Conservation (phyloP, 2,888 invertebrate genomes). For the Ochropacha duplaris region DNA sequence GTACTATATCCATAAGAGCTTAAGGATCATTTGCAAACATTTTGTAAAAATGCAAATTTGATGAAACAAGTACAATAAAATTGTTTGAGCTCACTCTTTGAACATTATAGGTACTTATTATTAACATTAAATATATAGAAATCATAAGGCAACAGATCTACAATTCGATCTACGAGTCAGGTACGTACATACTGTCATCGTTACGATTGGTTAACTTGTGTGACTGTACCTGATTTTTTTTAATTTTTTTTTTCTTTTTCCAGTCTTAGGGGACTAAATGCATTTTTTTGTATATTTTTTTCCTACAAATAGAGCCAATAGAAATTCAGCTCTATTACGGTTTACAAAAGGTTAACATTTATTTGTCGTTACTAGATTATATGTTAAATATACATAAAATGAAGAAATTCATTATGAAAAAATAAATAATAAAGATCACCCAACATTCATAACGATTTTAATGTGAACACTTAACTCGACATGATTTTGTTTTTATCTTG, state of each 20-base stretch:
- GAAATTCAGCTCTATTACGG: neutral
- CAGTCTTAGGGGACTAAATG: slow-evolving; percentile 1
- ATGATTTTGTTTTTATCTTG: neutral
- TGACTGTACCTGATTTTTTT: neutral
- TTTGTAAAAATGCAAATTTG: neutral
- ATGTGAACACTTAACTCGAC: neutral
- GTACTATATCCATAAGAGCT: neutral
- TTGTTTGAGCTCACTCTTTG: neutral
- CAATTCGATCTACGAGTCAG: neutral
- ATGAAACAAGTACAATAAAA: neutral
- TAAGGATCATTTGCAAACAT: neutral
- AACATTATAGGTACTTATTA: neutral
- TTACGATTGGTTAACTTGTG: neutral
- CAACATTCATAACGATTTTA: neutral
- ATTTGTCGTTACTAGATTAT: neutral
- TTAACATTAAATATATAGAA: neutral
- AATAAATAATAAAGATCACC: neutral
- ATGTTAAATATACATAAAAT: neutral
- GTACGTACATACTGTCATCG: neutral
- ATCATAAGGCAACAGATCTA: slow-evolving; percentile 3
- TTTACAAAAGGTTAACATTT: neutral
- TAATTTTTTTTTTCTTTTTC: neutral
- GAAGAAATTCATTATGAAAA: neutral
- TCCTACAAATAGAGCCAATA: neutral
- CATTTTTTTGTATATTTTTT: neutral